These are phyloP conservation scores for Menidia beryllina DNA, from an alignment of 2,113 vertebrate genomes.

Conservation along the genomic window DNA sequence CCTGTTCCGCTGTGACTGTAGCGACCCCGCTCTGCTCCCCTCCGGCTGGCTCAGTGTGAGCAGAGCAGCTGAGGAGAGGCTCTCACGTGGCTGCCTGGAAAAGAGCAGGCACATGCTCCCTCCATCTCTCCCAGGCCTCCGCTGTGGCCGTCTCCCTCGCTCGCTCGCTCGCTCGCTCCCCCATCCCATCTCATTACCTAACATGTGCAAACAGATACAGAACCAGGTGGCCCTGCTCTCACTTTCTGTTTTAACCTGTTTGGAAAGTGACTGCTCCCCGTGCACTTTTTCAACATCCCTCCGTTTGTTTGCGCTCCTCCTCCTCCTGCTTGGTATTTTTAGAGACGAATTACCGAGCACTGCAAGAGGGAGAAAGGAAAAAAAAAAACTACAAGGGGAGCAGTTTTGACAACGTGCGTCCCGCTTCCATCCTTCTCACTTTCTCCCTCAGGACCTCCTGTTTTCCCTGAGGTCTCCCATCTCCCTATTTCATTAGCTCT, in stretches of 20 bases:
- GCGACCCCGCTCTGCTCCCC: slow-evolving; percentile 63
- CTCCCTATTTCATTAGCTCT: slow-evolving; percentile 37
- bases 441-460: slow-evolving; percentile 42
- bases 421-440: slow-evolving; percentile 56
- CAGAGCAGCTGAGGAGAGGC: slow-evolving; percentile 70
- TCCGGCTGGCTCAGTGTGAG: slow-evolving; percentile 66
- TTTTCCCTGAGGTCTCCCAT: slow-evolving; percentile 36
- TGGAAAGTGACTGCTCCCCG: slow-evolving; percentile 2
- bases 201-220: slow-evolving; percentile 44
- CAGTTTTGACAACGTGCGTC: slow-evolving; percentile 72
- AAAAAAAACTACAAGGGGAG: slow-evolving; percentile 58
- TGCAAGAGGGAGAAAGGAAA: slow-evolving; percentile 59
- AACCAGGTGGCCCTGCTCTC: slow-evolving; percentile 35
- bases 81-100: slow-evolving; percentile 74
- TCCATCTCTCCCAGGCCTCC: slow-evolving; percentile 23
- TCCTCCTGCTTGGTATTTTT: slow-evolving; percentile 79
- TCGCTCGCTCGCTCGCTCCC: background rate
- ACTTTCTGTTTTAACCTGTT: slow-evolving; percentile 30
- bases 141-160: background rate
- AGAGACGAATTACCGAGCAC: slow-evolving; percentile 75
- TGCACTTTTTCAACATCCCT: slow-evolving; percentile 41
- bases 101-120: slow-evolving; percentile 63
- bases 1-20: slow-evolving; percentile 46
- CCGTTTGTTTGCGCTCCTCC: slow-evolving; percentile 71
- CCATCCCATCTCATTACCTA: slow-evolving; percentile 3